Evolutionary conservation across 2,797 vertebrate genomes (phyloP).

Genomic region (Sus cebifrons): DNA sequence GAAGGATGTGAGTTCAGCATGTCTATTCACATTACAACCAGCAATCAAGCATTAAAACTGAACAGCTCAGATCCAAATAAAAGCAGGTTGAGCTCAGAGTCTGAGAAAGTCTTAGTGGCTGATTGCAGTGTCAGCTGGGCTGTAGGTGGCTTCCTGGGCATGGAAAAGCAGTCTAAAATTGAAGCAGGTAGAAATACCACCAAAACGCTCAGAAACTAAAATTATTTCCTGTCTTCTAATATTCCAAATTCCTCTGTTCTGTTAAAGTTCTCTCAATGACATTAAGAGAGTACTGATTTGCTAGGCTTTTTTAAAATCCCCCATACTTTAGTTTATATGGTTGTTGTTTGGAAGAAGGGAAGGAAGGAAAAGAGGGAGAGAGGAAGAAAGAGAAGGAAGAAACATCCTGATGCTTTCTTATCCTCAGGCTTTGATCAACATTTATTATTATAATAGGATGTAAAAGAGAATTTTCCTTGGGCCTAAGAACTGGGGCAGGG

Average conservation of each 20-base stretch:
- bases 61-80: conserved; percentile 15
- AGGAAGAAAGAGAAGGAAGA: not conserved
- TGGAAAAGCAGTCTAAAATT: not conserved
- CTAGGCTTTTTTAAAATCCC: not conserved
- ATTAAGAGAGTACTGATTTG: conserved; percentile 13
- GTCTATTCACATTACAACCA: not conserved
- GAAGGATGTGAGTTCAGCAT: not conserved
- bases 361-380: fast-evolving
- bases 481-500: not conserved
- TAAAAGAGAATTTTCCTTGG: conserved; percentile 25
- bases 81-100: not conserved
- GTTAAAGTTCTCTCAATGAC: not conserved
- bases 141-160: not conserved
- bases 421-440: conserved; percentile 28
- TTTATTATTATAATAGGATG: not conserved
- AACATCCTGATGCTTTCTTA: not conserved
- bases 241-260: conserved; percentile 3
- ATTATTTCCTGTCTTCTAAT: not conserved
- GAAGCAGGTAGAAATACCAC: not conserved
- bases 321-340: conserved; percentile 2
- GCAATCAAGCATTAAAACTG: conserved; percentile 21
- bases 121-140: not conserved
- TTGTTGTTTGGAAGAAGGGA: not conserved
- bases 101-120: not conserved
- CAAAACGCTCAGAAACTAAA: conserved; percentile 1